Percentiles rank a stretch among this genome's conserved stretches.
These are phyloP conservation scores for Silurus aristotelis DNA, from an alignment of 2,797 vertebrate genomes.

Conservation along the genomic window DNA sequence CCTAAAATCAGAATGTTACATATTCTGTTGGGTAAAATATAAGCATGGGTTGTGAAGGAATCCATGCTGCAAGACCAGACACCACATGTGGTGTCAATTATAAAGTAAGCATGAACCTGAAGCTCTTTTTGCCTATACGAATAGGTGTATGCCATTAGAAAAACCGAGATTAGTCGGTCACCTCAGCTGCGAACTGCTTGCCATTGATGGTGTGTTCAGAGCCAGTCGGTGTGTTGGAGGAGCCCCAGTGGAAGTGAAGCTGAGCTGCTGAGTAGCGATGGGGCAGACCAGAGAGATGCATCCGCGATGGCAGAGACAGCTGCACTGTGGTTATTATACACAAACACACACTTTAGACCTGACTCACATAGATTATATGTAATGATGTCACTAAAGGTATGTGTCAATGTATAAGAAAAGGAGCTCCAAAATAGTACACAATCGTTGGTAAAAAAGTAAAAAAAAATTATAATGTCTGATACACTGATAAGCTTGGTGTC, in stretches of 20 bases:
- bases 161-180: constrained; percentile 61
- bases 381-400: neutral
- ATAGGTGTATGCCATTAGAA: neutral
- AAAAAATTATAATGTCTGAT: neutral
- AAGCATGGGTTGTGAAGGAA: constrained; percentile 22
- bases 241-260: constrained; percentile 96
- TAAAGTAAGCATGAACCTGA: neutral
- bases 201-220: constrained; percentile 88
- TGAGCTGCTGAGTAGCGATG: constrained; percentile 85
- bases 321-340: constrained; percentile 77
- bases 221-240: constrained; percentile 72
- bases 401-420: neutral
- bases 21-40: constrained; percentile 2
- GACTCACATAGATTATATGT: neutral
- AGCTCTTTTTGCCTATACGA: neutral
- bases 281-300: constrained; percentile 81
- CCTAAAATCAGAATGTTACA: constrained; percentile 45
- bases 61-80: constrained; percentile 44
- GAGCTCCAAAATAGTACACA: neutral
- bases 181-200: constrained; percentile 89
- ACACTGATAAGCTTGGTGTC: neutral
- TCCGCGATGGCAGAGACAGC: constrained; percentile 79
- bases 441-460: neutral
- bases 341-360: constrained; percentile 7
- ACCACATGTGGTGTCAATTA: constrained; percentile 29